These are phyloP conservation scores for Euura lappo DNA, from an alignment of 1,140 invertebrate genomes.

Conservation along the genomic window DNA sequence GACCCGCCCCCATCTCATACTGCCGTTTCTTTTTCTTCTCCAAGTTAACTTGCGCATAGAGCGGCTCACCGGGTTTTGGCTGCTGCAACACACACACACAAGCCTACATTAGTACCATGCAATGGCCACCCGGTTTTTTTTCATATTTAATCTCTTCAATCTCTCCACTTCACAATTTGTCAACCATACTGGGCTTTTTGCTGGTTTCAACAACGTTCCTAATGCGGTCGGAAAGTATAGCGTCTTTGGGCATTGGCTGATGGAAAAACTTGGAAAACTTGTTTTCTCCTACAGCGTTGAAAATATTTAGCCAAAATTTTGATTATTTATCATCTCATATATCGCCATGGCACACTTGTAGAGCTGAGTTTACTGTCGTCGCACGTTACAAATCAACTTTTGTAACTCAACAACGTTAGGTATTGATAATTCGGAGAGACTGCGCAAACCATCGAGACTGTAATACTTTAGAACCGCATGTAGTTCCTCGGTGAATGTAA, in stretches of 20 bases:
- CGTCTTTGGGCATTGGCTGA: too few relatives aligned
- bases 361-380: too few relatives aligned
- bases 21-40: constrained; percentile 78
- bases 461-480: not conserved
- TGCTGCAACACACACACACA: constrained; percentile 62
- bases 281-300: too few relatives aligned
- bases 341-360: too few relatives aligned
- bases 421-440: too few relatives aligned
- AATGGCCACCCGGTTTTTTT: constrained; percentile 15
- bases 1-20: constrained; percentile 60
- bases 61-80: constrained; percentile 71
- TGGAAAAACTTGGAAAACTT: too few relatives aligned
- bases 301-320: too few relatives aligned
- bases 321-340: too few relatives aligned
- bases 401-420: too few relatives aligned
- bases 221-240: not conserved
- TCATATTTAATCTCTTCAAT: constrained; percentile 20
- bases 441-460: not conserved
- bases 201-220: constrained; percentile 6
- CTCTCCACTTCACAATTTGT: constrained; percentile 3
- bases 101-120: constrained; percentile 48
- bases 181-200: not conserved
- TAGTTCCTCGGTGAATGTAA: too few relatives aligned
- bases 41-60: constrained; percentile 82
- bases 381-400: too few relatives aligned